Evolutionary conservation across 2,113 vertebrate genomes (phyloP).

Genomic region (Cyrtonyx montezumae): DNA sequence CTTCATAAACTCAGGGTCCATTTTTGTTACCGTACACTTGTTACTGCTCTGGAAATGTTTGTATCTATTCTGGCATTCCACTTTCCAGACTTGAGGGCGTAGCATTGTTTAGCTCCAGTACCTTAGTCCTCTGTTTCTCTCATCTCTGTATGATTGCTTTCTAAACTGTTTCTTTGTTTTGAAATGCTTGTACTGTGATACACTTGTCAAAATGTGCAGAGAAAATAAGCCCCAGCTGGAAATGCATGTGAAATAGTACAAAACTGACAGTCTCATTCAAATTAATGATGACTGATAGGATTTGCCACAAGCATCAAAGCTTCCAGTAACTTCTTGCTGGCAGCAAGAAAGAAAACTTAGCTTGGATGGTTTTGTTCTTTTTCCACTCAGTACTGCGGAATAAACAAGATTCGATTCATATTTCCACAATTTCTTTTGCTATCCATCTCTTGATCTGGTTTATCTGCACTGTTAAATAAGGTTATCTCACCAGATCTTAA

Average conservation of each 20-base stretch:
- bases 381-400: not conserved
- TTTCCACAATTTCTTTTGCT: not conserved
- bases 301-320: not conserved
- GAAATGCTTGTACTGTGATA: not conserved
- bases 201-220: conserved; percentile 14
- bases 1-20: not conserved
- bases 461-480: not conserved
- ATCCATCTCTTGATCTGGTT: not conserved
- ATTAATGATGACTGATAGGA: conserved; percentile 3
- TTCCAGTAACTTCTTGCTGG: not conserved
- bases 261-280: conserved; percentile 33
- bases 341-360: not conserved
- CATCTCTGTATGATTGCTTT: not conserved
- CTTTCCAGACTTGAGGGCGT: not conserved
- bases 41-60: not conserved
- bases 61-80: not conserved
- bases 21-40: not conserved
- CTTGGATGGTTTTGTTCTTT: not conserved
- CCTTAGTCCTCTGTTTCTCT: not conserved
- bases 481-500: not conserved
- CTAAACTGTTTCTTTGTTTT: not conserved
- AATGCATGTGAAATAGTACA: not conserved
- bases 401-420: not conserved
- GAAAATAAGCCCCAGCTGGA: conserved; percentile 21
- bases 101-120: not conserved